Conservation (phyloP, 2,888 invertebrate genomes). For the Aspidiotus destructor region DNA sequence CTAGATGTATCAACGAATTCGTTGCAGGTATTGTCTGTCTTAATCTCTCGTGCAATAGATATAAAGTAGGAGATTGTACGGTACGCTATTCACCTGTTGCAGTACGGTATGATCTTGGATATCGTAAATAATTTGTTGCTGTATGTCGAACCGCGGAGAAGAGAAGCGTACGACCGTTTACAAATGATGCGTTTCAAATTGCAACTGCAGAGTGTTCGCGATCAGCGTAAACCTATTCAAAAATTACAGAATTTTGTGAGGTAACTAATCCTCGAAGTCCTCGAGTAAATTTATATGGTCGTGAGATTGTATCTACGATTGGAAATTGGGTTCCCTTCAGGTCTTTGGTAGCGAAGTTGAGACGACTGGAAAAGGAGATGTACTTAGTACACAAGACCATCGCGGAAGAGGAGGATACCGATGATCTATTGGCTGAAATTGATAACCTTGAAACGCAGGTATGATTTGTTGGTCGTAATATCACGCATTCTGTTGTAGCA, state of each 20-base stretch:
- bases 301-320: neutral
- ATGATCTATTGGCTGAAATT: slow-evolving; percentile 56
- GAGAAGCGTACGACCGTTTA: slow-evolving; percentile 77
- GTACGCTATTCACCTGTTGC: slow-evolving; percentile 38
- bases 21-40: slow-evolving; percentile 50
- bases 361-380: slow-evolving; percentile 79
- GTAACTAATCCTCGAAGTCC: slow-evolving; percentile 38
- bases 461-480: slow-evolving; percentile 14
- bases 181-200: slow-evolving; percentile 90
- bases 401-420: slow-evolving; percentile 60
- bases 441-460: slow-evolving; percentile 62
- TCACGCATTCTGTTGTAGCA: neutral
- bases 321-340: slow-evolving; percentile 43
- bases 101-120: slow-evolving; percentile 95
- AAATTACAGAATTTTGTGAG: slow-evolving; percentile 70
- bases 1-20: slow-evolving; percentile 96
- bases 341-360: slow-evolving; percentile 66
- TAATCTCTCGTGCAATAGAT: no score
- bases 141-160: slow-evolving; percentile 90
- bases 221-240: slow-evolving; percentile 84
- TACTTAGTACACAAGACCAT: slow-evolving; percentile 74
- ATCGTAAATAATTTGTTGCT: slow-evolving; percentile 94
- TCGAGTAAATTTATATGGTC: neutral
- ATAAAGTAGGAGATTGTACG: neutral
- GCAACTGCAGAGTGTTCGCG: slow-evolving; percentile 81